Evolutionary conservation across 2,797 vertebrate genomes (phyloP), one percentile per base, ranked within the genome.

Genomic region (Myotis planiceps): DNA sequence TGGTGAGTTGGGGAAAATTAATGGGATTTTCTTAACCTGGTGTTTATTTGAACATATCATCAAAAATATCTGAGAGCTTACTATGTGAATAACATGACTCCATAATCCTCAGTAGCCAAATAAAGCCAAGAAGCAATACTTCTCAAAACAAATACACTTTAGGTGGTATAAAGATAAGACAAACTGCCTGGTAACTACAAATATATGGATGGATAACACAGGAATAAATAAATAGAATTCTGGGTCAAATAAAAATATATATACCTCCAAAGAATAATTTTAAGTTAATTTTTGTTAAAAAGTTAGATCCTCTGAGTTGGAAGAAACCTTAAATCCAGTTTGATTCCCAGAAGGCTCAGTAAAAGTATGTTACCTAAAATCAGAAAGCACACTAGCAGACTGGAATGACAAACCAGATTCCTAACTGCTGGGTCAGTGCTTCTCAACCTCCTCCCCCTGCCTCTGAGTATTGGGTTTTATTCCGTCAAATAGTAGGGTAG

Each of bases 241-340:
- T 87, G 55, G 65, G 72, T 25, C 87, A 96, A 55, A 94, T 93
- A 14, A 86, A 71, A 87, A 90, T 96, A 75, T 74, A 86, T 71
- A 84, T 23, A 45, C 34, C 19, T 81, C 49, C 60, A 92, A 78
- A 87, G 5, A 71, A 76, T 72, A 94, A 81, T 68, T 93, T 93
- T 72, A 78, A 69, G 47, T 47, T 29, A 18, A 60, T 84, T 92
- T 96, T 82, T 71, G 37, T 88, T 74, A 37, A 88, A 45, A 45
- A 88, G n/a, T 87, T 90, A 86, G 9, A 55, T 84, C 63, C 27
- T 91, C 81, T 94, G 42, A 90, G 21, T 49, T 90, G 51, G 51
- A 87, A 93, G 45, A 95, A 88, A 63, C 25, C 51, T 93, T 84
- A 81, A 93, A 96, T 94, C 45, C 84, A 94, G 69, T 93, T 85